Evolutionary conservation across 2,113 vertebrate species (phyloP).

Genomic region (Melanotaenia duboulayi): DNA sequence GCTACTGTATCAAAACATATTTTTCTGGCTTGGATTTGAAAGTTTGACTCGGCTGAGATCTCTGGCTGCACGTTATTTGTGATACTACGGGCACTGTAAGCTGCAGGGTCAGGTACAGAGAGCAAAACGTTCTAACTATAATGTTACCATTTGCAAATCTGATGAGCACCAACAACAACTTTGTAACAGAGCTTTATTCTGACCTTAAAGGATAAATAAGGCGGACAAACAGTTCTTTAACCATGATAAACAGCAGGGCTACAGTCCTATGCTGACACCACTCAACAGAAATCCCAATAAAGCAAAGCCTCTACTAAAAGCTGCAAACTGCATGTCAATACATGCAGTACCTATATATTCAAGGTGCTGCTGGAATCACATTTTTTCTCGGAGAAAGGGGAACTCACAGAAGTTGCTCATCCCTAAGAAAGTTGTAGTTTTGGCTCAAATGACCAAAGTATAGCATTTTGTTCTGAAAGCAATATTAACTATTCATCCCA

Average conservation of each 20-base stretch:
- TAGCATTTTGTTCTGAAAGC: too few species aligned
- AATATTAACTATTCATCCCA: neutral
- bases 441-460: neutral
- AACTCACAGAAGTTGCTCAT: neutral
- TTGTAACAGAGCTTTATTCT: neutral
- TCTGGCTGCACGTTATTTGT: neutral
- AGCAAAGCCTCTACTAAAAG: neutral
- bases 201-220: too few species aligned
- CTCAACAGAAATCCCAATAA: neutral
- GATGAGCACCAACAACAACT: neutral
- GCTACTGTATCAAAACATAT: neutral
- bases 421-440: neutral
- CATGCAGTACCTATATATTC: neutral
- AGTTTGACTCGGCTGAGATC: neutral
- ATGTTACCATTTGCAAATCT: neutral
- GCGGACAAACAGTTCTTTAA: neutral
- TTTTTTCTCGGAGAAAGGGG: too few species aligned
- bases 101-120: neutral
- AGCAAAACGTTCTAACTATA: neutral
- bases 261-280: neutral
- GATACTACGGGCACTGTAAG: neutral
- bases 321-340: neutral
- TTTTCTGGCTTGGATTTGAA: neutral
- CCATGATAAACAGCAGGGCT: neutral
- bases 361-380: neutral